Evolutionary conservation across 2,888 invertebrate species (phyloP).

Genomic region (Flexamia atlantica): DNA sequence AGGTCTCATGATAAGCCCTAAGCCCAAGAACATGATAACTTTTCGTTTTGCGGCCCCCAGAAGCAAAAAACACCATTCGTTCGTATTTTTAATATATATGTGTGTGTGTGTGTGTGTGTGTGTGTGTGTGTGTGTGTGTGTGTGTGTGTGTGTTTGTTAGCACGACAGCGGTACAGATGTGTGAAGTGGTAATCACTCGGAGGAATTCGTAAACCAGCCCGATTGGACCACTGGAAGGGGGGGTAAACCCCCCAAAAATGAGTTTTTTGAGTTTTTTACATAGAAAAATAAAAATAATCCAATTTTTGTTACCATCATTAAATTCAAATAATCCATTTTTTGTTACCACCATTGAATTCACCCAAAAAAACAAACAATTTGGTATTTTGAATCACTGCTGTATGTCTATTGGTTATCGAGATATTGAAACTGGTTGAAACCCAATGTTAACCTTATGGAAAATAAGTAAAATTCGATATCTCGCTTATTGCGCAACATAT

Average conservation of each 20-base stretch:
- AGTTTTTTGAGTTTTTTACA: background rate
- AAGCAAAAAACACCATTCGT: background rate
- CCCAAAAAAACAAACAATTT: background rate
- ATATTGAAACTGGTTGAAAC: background rate
- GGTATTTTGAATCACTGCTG: background rate
- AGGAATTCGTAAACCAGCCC: background rate
- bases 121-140: slow-evolving; percentile 34
- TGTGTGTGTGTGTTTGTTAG: slow-evolving; percentile 14
- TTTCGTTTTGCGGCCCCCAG: background rate
- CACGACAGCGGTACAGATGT: slow-evolving; percentile 3
- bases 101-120: slow-evolving; percentile 5
- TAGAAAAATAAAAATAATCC: background rate
- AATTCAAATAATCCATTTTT: background rate
- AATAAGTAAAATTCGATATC: background rate
- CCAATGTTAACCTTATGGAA: background rate
- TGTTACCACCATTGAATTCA: background rate
- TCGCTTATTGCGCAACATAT: background rate
- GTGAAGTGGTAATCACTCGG: background rate
- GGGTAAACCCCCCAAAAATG: too few relatives aligned
- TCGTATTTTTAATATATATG: slow-evolving; percentile 1
- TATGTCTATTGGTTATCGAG: background rate
- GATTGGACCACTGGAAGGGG: background rate
- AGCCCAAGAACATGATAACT: background rate
- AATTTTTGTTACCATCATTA: background rate
- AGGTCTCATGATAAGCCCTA: background rate